Evolutionary conservation across 1,140 invertebrate species (phyloP), one percentile per base, ranked within the genome.

Genomic region (Adoxophyes honmai): DNA sequence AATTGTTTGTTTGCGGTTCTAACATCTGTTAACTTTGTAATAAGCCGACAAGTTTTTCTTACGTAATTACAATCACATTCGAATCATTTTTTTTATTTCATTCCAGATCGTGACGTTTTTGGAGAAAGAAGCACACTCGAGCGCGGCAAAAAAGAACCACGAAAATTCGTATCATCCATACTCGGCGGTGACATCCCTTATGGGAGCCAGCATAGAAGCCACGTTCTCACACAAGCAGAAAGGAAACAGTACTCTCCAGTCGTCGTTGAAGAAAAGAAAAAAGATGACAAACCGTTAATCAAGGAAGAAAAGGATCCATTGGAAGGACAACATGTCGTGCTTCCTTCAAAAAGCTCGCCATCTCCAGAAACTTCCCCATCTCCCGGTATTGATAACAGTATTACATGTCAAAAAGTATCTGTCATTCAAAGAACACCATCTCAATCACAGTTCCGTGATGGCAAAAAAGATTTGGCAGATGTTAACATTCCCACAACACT

Each of bases 401-500:
- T 93, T 4, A 90, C 90, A 52, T 93, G 92, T 73, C 89, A 89
- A 76, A 89, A 92, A 75, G 92, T 93, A 8, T 96, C 95, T 34
- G 95, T 96, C 4, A 97, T 96, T 57, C 95, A 96, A 73, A 92
- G 95, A 75, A 95, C 95, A 14, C 95, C 95, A 13, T 90, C 92
- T 35, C 90, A 92, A 60, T 85, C 89, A 14, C 90, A 89, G 51
- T 86, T 89, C 56, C 80, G 73, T 52, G 75, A 81, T 57, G 90
- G 83, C 66, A 89, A 87, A 68, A 90, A 91, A 68, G 90, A 91
- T 65, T 73, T 91, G 53, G 81, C 82, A 36, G 91, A 91, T 35
- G 80, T 88, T 13, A 86, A 76, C 35, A 63, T 92, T 55, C 90
- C 91, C 38, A 65, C 78, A 6, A 86, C 89, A 35, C 60, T 90